phyloP scores from a whole-genome alignment of 2,888 invertebrate species.

The Lathronympha strigana region DNA sequence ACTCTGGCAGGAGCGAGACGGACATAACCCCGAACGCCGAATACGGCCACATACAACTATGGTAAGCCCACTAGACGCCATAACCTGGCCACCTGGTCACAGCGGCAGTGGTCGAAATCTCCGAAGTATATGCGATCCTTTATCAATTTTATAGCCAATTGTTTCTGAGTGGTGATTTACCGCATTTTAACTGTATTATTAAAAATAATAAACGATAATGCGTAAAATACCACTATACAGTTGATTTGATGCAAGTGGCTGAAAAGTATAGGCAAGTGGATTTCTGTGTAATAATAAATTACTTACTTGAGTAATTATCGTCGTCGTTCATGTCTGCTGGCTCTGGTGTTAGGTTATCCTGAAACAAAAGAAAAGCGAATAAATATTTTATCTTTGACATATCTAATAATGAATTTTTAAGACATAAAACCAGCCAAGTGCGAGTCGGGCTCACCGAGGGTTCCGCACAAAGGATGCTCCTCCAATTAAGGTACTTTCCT shows the following conservation, averaged over 20 bases:
- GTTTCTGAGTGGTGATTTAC: slow-evolving; percentile 59
- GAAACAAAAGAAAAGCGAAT: slow-evolving; percentile 73
- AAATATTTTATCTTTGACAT: background rate
- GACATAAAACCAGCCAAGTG: too few relatives aligned
- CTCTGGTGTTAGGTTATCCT: slow-evolving; percentile 89
- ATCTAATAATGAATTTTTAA: too few relatives aligned
- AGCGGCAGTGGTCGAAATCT: too few relatives aligned
- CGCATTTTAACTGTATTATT: slow-evolving; percentile 46
- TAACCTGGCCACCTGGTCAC: too few relatives aligned
- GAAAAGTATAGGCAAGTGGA: slow-evolving; percentile 39
- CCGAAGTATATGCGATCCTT: too few relatives aligned
- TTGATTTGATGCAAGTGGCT: slow-evolving; percentile 84
- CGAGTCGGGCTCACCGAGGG: too few relatives aligned
- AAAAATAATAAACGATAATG: slow-evolving; percentile 32
- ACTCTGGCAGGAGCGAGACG: too few relatives aligned
- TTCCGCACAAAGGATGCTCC: too few relatives aligned
- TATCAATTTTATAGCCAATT: slow-evolving; percentile 69
- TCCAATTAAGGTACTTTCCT: too few relatives aligned
- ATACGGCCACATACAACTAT: too few relatives aligned
- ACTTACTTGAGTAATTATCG: slow-evolving; percentile 88
- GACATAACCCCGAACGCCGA: too few relatives aligned
- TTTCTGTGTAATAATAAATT: slow-evolving; percentile 11
- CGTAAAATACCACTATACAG: slow-evolving; percentile 65
- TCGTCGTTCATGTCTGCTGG: slow-evolving; percentile 88
- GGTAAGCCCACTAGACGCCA: too few relatives aligned